Conservation (phyloP, 2,888 invertebrate genomes). For the Sceliomorpha sp. region DNA sequence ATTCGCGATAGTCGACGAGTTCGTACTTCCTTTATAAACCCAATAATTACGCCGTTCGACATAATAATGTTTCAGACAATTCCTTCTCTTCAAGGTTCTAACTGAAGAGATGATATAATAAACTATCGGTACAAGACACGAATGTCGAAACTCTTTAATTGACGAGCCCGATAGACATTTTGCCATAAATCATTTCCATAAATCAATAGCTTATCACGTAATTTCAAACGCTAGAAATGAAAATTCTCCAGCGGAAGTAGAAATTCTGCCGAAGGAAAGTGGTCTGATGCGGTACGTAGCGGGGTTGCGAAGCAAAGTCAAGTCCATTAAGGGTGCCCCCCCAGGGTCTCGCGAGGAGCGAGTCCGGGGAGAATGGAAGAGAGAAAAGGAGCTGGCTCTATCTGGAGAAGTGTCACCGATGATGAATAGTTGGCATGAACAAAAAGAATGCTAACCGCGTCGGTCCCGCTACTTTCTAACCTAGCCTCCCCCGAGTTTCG, state of each 20-base stretch:
- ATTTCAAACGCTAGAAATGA: conserved; percentile 3
- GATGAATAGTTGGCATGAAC: conserved; percentile 80
- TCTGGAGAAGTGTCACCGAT: conserved; percentile 80
- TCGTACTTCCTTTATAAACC: no score
- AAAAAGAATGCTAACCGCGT: conserved; percentile 79
- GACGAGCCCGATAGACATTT: no score
- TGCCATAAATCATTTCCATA: background rate
- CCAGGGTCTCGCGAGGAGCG: conserved; percentile 66
- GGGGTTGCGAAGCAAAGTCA: conserved; percentile 60
- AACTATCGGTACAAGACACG: no score
- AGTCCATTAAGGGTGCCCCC: conserved; percentile 77
- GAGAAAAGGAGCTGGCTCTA: conserved; percentile 71
- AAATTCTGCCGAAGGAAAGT: conserved; percentile 11
- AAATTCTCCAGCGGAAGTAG: conserved; percentile 21
- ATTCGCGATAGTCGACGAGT: no score
- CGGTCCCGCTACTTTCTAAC: conserved; percentile 60
- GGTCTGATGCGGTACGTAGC: conserved; percentile 16
- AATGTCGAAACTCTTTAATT: no score
- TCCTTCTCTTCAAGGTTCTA: no score
- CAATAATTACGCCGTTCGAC: no score
- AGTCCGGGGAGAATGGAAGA: conserved; percentile 29
- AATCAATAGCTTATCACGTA: conserved; percentile 14
- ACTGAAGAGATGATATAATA: no score
- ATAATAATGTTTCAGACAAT: no score
- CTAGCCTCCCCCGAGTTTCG: conserved; percentile 56